These are phyloP conservation scores for Meteorus cinctellus DNA, from an alignment of 2,888 invertebrate species.

Conservation along the genomic window DNA sequence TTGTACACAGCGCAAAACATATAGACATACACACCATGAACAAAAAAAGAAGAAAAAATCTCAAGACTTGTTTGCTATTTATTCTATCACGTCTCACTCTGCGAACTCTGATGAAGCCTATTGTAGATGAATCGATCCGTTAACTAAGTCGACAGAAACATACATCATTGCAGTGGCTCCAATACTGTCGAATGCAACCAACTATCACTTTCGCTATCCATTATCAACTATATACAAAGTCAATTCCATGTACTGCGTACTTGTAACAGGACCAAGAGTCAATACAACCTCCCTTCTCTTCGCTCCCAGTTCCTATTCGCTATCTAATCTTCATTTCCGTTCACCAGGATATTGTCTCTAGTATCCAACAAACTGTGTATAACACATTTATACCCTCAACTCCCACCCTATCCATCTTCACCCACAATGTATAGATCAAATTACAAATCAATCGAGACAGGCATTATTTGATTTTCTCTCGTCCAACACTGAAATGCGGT, in stretches of 20 bases:
- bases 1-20: background rate
- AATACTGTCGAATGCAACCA: background rate
- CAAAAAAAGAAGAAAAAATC: background rate
- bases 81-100: background rate
- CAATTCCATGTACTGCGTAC: background rate
- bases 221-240: background rate
- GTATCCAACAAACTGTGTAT: background rate
- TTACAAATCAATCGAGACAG: constrained; percentile 5
- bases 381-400: background rate
- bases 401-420: background rate
- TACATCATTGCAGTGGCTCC: background rate
- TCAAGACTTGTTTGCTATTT: constrained; percentile 21
- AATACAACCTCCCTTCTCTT: background rate
- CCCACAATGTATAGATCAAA: background rate
- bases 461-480: background rate
- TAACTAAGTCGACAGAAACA: background rate
- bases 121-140: background rate
- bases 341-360: constrained; percentile 4
- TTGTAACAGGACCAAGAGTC: background rate
- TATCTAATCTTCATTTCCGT: constrained; percentile 5
- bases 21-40: background rate
- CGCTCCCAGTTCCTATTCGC: background rate
- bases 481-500: background rate
- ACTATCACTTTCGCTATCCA: background rate
- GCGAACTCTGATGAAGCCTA: constrained; percentile 3